A percentile compares a stretch with the other conserved stretches of the same genome.
Evolutionary conservation across 2,888 invertebrate genomes (phyloP).

Genomic region (Vandiemenella viatica): DNA sequence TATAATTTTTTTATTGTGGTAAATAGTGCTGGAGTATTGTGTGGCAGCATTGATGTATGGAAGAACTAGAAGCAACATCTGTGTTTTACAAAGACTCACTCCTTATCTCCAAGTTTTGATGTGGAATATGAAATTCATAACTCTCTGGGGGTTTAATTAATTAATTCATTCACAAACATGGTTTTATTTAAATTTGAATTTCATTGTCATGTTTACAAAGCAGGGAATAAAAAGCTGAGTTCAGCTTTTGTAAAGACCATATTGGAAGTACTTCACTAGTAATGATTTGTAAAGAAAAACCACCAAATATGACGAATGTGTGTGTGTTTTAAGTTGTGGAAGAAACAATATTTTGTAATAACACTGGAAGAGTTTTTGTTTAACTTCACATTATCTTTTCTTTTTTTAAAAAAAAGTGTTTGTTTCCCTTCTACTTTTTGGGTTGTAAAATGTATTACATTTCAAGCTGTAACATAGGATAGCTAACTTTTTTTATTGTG

Average conservation of each 20-base stretch:
- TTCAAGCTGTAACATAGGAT: conserved; percentile 16
- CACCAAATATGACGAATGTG: conserved; percentile 12
- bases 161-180: conserved; percentile 3
- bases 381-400: conserved; percentile 11
- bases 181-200: conserved; percentile 11
- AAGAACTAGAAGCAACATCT: conserved; percentile 2
- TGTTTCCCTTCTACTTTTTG: conserved; percentile 4
- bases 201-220: conserved; percentile 1
- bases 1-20: neutral
- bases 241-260: conserved; percentile 6
- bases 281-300: no score
- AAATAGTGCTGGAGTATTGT: neutral
- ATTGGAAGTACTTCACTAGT: conserved; percentile 1
- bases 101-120: conserved; percentile 14
- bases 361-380: conserved; percentile 13
- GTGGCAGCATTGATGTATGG: conserved; percentile 5
- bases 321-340: conserved; percentile 16
- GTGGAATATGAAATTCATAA: conserved; percentile 9
- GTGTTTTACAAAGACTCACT: no score
- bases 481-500: conserved; percentile 16
- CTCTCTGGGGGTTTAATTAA: conserved; percentile 9
- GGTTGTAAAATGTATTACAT: conserved; percentile 13
- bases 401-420: no score
- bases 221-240: conserved; percentile 6
- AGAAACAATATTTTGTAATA: conserved; percentile 15